These are phyloP conservation scores for Aphidoletes aphidimyza DNA, from an alignment of 2,888 invertebrate genomes.

Conservation along the genomic window DNA sequence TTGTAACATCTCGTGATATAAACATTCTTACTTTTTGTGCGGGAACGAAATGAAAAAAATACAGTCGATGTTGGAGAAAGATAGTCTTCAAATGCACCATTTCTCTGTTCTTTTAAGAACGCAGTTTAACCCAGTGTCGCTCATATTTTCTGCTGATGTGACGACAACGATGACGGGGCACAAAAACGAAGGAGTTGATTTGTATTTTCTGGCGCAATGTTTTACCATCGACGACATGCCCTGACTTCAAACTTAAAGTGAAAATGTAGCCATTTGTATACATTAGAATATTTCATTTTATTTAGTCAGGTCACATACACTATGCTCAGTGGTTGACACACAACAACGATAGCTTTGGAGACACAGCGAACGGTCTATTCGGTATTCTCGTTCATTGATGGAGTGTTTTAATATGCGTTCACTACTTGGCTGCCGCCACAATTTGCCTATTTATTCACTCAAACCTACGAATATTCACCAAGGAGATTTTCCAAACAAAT, in stretches of 20 bases:
- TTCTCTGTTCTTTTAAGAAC: background rate
- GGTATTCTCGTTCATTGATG: background rate
- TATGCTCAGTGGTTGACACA: background rate
- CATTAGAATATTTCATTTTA: constrained; percentile 41
- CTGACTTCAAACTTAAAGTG: constrained; percentile 20
- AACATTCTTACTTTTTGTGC: background rate
- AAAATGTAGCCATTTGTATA: constrained; percentile 49
- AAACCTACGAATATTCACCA: constrained; percentile 25
- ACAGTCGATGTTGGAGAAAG: background rate
- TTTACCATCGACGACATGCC: constrained; percentile 22
- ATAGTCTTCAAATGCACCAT: background rate
- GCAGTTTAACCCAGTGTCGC: background rate
- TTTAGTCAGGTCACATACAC: constrained; percentile 42
- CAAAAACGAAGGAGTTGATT: background rate
- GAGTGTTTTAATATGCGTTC: no score
- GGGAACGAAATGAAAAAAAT: background rate
- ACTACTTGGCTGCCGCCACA: background rate
- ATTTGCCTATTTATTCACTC: constrained; percentile 28
- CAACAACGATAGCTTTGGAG: background rate
- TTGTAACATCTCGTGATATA: constrained; percentile 21
- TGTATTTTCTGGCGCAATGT: background rate
- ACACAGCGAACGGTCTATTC: no score
- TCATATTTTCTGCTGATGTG: background rate
- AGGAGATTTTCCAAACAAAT: constrained; percentile 20
- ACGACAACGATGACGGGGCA: no score